These are phyloP conservation scores for Chaetophractus vellerosus DNA, from an alignment of 2,797 vertebrate genomes.

Conservation along the genomic window DNA sequence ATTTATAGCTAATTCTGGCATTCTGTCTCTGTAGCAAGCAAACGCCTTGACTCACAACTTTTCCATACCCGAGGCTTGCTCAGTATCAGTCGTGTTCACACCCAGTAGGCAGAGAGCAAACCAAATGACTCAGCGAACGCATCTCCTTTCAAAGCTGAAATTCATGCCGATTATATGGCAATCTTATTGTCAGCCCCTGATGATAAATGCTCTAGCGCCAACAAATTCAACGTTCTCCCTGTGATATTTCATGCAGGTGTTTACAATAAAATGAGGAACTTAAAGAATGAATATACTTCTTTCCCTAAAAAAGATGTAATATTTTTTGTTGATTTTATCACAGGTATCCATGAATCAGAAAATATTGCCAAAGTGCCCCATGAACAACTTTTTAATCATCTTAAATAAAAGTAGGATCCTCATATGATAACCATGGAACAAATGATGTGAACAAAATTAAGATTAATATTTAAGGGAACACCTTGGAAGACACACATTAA, in stretches of 20 bases:
- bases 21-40: constrained; percentile 5
- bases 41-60: background rate
- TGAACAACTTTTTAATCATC: background rate
- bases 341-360: background rate
- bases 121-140: background rate
- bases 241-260: background rate
- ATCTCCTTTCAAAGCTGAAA: constrained; percentile 6
- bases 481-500: constrained; percentile 38
- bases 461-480: constrained; percentile 22
- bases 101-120: constrained; percentile 4
- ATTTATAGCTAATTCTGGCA: background rate
- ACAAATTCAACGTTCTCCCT: background rate
- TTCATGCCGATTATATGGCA: background rate
- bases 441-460: background rate
- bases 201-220: background rate
- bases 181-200: too few species aligned
- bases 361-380: background rate
- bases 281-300: background rate
- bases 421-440: background rate
- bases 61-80: background rate
- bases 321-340: constrained; percentile 45
- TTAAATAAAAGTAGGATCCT: background rate
- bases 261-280: background rate
- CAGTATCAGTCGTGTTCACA: background rate
- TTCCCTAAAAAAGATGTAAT: background rate